phyloP scores from a whole-genome alignment of 2,888 invertebrate genomes.

The Diarsia dahlii region DNA sequence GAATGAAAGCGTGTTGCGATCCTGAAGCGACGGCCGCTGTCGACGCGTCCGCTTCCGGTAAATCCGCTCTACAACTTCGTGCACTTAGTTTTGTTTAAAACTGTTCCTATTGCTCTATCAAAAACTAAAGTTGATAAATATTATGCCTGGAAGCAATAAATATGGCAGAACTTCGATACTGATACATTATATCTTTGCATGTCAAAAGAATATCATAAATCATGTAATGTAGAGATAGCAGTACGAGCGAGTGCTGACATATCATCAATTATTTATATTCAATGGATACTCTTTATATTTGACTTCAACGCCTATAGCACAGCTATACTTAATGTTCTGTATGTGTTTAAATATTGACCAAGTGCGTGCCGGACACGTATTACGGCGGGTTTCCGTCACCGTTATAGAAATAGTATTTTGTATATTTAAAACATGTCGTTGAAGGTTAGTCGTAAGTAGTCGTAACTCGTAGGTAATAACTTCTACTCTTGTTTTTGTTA shows the following conservation, averaged over 20 bases:
- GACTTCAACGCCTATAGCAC: conserved; percentile 48
- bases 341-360: conserved; percentile 44
- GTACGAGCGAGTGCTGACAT: conserved; percentile 53
- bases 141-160: conserved; percentile 50
- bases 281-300: conserved; percentile 51
- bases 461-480: conserved; percentile 16
- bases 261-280: conserved; percentile 62
- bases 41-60: conserved; percentile 89
- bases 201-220: conserved; percentile 66
- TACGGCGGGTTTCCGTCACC: conserved; percentile 31
- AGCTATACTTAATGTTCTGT: conserved; percentile 36
- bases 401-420: conserved; percentile 32
- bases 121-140: conserved; percentile 63
- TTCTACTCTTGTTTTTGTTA: conserved; percentile 18
- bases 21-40: conserved; percentile 89
- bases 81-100: conserved; percentile 87
- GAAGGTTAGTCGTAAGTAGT: conserved; percentile 13
- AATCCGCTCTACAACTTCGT: conserved; percentile 88
- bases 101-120: conserved; percentile 73
- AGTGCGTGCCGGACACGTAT: conserved; percentile 51
- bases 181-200: conserved; percentile 59
- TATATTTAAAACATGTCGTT: conserved; percentile 29
- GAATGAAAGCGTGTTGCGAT: conserved; percentile 90
- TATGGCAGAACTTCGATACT: conserved; percentile 40
- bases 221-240: conserved; percentile 54